Conservation (phyloP, 2,797 vertebrate species). For the Silurus lanzhouensis region DNA sequence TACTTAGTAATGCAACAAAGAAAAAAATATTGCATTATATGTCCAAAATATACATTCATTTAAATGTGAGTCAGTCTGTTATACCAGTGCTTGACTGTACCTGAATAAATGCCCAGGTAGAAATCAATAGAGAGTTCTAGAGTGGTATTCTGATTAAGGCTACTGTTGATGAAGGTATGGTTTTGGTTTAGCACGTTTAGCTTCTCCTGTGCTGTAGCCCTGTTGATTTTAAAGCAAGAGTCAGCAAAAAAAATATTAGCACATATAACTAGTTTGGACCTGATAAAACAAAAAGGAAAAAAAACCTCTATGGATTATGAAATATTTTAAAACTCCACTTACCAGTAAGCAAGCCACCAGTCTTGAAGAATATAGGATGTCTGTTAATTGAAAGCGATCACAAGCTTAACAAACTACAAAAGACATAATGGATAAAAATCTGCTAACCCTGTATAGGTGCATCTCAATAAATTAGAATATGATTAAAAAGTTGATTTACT, state of each 20-base stretch:
- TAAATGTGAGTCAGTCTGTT: not conserved
- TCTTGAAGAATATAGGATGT: slow-evolving; percentile 85
- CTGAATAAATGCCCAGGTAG: slow-evolving; percentile 73
- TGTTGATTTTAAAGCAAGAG: slow-evolving; percentile 45
- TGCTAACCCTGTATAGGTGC: not conserved
- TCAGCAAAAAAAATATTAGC: not conserved
- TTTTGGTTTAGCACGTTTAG: slow-evolving; percentile 43
- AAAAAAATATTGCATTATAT: not conserved
- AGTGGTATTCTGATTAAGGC: slow-evolving; percentile 51
- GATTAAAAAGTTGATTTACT: too few species aligned
- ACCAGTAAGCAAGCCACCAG: slow-evolving; percentile 97
- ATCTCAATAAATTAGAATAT: too few species aligned
- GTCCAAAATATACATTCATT: not conserved
- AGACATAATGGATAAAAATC: not conserved
- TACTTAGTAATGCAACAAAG: not conserved
- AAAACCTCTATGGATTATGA: not conserved
- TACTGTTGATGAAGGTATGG: slow-evolving; percentile 7
- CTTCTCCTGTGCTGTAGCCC: slow-evolving; percentile 70
- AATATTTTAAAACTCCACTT: slow-evolving; percentile 55
- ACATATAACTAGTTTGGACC: too few species aligned
- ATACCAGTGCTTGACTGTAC: slow-evolving; percentile 52
- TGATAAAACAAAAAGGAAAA: not conserved
- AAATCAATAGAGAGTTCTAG: slow-evolving; percentile 62
- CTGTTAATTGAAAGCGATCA: slow-evolving; percentile 66
- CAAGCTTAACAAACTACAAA: slow-evolving; percentile 20